phyloP scores from a whole-genome alignment of 2,113 vertebrate species.

The Eolophus roseicapilla region DNA sequence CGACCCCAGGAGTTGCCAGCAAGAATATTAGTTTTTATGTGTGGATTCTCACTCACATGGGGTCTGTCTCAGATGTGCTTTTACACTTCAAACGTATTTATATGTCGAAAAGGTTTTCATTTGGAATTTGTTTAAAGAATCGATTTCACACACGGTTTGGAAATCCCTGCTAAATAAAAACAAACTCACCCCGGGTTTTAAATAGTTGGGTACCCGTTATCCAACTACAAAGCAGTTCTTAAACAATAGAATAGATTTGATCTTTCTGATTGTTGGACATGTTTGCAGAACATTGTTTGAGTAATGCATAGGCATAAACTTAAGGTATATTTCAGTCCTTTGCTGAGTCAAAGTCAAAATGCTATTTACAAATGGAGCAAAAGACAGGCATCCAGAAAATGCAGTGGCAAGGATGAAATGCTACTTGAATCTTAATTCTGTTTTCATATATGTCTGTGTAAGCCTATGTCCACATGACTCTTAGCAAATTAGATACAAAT shows the following conservation, averaged over 20 bases:
- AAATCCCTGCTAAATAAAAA: not conserved
- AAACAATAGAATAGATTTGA: not conserved
- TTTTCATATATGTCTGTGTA: not conserved
- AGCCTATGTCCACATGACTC: not conserved
- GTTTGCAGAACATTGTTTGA: not conserved
- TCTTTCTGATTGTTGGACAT: not conserved
- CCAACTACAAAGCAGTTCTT: not conserved
- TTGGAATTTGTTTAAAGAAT: not conserved
- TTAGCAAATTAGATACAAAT: not conserved
- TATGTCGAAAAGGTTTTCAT: not conserved
- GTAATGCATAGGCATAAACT: not conserved
- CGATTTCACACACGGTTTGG: not conserved
- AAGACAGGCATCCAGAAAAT: not conserved
- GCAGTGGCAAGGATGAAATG: not conserved
- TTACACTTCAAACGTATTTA: slow-evolving; percentile 1
- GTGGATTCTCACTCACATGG: not conserved
- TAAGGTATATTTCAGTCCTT: not conserved
- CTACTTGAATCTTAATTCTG: slow-evolving; percentile 11
- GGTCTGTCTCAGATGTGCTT: not conserved
- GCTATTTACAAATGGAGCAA: not conserved
- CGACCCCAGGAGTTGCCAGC: not conserved
- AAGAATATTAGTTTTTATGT: not conserved
- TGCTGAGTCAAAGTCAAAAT: not conserved
- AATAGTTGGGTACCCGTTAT: not conserved
- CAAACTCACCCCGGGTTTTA: not conserved